Evolutionary conservation across 2,113 vertebrate genomes (phyloP), one percentile per base, ranked within the genome.

Genomic region (Eulemur macaco): DNA sequence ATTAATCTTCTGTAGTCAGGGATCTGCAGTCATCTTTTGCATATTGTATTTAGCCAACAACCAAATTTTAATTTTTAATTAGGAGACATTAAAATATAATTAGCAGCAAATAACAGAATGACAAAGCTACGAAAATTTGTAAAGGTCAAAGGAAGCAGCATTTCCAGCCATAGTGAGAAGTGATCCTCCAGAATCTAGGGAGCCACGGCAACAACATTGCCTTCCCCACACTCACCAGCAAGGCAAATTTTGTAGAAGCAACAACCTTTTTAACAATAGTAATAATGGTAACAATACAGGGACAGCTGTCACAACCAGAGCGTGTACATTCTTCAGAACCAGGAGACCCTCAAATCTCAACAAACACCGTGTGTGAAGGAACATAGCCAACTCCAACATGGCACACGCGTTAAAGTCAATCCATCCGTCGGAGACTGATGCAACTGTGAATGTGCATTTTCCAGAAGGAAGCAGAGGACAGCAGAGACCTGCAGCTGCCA

Each of bases 391-490:
- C 56, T 97, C 83, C 96, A 98, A 96, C 84, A 96, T 94, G 98
- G 97, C 91, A 98, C 89, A 97, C 64, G 97, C 85, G 98, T 95
- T 63, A 98, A 96, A 98, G 98, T 96, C 96, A 98, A 98, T 98
- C 97, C 89, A 96, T 97, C 97, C 83, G 73, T 98, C 98, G 97
- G 97, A 98, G 98, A 98, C 97, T 54, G 85, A 97, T 98, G 98
- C 95, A 98, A 98, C 97, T 98, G 98, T 98, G 98, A 98, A 98
- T 98, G 97, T 96, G 96, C 95, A 97, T 98, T 98, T 98, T 98
- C 98, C 97, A 98, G 98, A 96, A 96, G 56, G 93, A 98, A 98
- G 98, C 96, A 98, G 95, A 97, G 96, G 84, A 94, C 83, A 92
- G 50, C 78, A 89, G 66, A 86, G 76, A 86, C 94, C 94, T 85